These are phyloP conservation scores for Tenthredo livida DNA, from an alignment of 2,888 invertebrate species.

Conservation along the genomic window DNA sequence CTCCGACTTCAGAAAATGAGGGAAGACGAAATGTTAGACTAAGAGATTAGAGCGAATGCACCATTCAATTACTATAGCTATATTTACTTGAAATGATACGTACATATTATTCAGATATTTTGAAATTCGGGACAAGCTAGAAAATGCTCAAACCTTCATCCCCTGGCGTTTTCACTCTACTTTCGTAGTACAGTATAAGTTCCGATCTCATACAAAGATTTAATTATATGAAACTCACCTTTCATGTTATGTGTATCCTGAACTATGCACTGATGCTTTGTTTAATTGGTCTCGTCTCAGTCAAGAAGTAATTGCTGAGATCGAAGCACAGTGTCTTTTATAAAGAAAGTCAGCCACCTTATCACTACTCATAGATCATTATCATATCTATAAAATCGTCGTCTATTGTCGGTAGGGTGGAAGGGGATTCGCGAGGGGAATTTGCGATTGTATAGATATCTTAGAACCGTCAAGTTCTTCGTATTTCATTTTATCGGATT, in stretches of 20 bases:
- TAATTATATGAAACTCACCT: constrained; percentile 53
- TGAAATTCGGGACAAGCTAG: neutral
- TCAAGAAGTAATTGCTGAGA: constrained; percentile 20
- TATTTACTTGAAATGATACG: neutral
- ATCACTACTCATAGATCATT: constrained; percentile 63
- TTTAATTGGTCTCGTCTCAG: neutral
- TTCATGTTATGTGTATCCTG: constrained; percentile 53
- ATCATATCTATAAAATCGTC: constrained; percentile 61
- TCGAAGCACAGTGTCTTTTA: constrained; percentile 58
- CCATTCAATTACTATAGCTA: neutral
- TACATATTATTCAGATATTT: neutral
- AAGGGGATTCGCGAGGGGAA: neutral
- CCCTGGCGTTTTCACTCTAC: neutral
- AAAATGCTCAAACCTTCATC: neutral
- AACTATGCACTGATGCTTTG: constrained; percentile 16
- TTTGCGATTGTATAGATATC: constrained; percentile 9
- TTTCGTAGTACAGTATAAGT: neutral
- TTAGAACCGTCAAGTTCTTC: neutral
- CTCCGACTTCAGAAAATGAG: too few relatives aligned
- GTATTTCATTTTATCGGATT: neutral
- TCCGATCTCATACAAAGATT: neutral
- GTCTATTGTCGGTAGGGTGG: constrained; percentile 32
- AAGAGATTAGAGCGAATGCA: neutral
- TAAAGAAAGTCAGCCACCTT: constrained; percentile 61
- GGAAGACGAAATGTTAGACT: too few relatives aligned